Conservation (phyloP, 2,888 invertebrate genomes). For the Melipona bicolor region DNA sequence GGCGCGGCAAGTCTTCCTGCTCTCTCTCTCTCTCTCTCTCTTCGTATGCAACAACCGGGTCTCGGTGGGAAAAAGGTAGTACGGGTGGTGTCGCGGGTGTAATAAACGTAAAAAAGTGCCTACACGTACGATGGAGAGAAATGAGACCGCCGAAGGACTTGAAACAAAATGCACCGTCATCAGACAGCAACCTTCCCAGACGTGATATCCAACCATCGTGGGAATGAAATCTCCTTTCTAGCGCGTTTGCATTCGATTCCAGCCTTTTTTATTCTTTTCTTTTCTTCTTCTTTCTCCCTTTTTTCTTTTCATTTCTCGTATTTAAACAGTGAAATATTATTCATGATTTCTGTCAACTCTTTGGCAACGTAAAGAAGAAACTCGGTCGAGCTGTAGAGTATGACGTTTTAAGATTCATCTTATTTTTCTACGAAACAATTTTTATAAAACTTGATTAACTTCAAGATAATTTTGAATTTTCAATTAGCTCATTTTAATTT, state of each 20-base stretch:
- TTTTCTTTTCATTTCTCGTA: neutral
- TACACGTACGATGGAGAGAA: constrained; percentile 28
- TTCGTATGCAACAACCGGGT: neutral
- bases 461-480: too few relatives aligned
- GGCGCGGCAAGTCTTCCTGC: neutral
- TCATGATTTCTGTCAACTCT: neutral
- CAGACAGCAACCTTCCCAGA: neutral
- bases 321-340: neutral
- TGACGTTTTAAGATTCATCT: neutral
- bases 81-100: neutral
- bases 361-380: neutral
- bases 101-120: constrained; percentile 46
- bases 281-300: too few relatives aligned
- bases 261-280: neutral
- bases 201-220: neutral
- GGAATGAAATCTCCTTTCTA: neutral
- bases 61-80: neutral
- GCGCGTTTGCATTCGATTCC: neutral
- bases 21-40: too few relatives aligned
- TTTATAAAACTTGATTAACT: neutral
- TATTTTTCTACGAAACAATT: neutral
- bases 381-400: neutral
- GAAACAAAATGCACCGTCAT: constrained; percentile 44
- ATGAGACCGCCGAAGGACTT: constrained; percentile 27
- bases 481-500: too few relatives aligned